These are phyloP conservation scores for Chromobotia macracanthus DNA, from an alignment of 2,797 vertebrate genomes.

Conservation along the genomic window DNA sequence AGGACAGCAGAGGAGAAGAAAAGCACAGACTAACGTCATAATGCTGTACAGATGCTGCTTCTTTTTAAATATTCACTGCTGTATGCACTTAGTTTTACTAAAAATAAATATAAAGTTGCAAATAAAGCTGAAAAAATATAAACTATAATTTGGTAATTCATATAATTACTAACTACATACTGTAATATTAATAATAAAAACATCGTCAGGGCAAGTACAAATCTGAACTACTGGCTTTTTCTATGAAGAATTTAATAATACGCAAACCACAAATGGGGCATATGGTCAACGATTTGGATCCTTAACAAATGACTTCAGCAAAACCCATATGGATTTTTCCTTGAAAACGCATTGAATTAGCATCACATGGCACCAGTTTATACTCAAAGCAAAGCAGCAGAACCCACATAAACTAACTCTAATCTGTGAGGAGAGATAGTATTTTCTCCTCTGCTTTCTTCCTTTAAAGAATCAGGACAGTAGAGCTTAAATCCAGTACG, in stretches of 20 bases:
- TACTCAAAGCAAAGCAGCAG: conserved; percentile 8
- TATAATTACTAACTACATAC: too few species aligned
- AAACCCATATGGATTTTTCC: not conserved
- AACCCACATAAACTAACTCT: conserved; percentile 4
- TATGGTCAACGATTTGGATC: not conserved
- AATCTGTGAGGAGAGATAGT: conserved; percentile 12
- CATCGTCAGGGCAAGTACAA: too few species aligned
- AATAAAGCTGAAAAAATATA: too few species aligned
- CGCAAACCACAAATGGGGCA: not conserved
- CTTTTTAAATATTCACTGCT: not conserved
- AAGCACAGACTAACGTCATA: not conserved
- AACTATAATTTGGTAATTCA: too few species aligned
- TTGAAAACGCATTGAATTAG: conserved; percentile 1
- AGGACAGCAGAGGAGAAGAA: conserved; percentile 13
- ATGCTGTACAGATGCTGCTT: not conserved
- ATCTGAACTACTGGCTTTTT: too few species aligned
- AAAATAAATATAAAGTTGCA: too few species aligned
- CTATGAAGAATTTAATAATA: not conserved
- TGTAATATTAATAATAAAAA: too few species aligned
- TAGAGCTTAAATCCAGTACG: conserved; percentile 45
- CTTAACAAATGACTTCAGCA: not conserved
- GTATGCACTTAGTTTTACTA: not conserved
- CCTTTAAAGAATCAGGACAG: conserved; percentile 21
- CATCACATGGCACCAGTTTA: conserved; percentile 18
- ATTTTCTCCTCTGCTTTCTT: not conserved